Conservation (phyloP, 2,888 invertebrate species). For the Galeruca laticollis region DNA sequence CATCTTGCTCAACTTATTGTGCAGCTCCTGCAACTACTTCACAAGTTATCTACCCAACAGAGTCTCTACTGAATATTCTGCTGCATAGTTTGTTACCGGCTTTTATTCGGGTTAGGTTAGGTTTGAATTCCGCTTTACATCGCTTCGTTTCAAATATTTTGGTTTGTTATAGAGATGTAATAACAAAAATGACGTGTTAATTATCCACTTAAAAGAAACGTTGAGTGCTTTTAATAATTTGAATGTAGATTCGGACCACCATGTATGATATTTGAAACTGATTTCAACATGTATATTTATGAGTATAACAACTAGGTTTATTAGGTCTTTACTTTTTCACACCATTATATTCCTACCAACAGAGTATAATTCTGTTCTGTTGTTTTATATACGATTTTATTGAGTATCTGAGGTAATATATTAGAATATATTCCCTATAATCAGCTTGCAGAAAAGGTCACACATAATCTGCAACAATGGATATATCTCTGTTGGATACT, state of each 20-base stretch:
- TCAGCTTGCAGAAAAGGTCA: background rate
- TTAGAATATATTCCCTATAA: slow-evolving; percentile 2
- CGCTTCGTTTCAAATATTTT: too few relatives aligned
- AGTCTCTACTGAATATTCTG: too few relatives aligned
- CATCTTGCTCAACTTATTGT: too few relatives aligned
- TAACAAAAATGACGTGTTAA: too few relatives aligned
- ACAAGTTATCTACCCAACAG: too few relatives aligned
- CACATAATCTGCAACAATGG: background rate
- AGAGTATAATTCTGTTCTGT: slow-evolving; percentile 25
- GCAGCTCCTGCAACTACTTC: too few relatives aligned
- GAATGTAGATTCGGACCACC: background rate
- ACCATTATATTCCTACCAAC: slow-evolving; percentile 31
- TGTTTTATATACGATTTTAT: slow-evolving; percentile 17
- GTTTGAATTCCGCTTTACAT: too few relatives aligned
- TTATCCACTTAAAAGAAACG: too few relatives aligned
- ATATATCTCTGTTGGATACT: background rate
- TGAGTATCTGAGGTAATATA: background rate
- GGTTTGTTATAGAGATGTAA: too few relatives aligned
- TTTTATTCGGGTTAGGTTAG: too few relatives aligned
- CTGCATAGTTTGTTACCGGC: too few relatives aligned
- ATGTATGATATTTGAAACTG: slow-evolving; percentile 48
- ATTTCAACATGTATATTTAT: slow-evolving; percentile 60
- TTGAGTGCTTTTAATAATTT: too few relatives aligned
- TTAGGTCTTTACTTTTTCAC: slow-evolving; percentile 45
- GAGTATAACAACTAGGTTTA: slow-evolving; percentile 54